A percentile compares a stretch with the other conserved stretches of the same genome.
These are phyloP conservation scores for Scatophagus argus DNA, from an alignment of 2,113 vertebrate genomes.

Conservation along the genomic window DNA sequence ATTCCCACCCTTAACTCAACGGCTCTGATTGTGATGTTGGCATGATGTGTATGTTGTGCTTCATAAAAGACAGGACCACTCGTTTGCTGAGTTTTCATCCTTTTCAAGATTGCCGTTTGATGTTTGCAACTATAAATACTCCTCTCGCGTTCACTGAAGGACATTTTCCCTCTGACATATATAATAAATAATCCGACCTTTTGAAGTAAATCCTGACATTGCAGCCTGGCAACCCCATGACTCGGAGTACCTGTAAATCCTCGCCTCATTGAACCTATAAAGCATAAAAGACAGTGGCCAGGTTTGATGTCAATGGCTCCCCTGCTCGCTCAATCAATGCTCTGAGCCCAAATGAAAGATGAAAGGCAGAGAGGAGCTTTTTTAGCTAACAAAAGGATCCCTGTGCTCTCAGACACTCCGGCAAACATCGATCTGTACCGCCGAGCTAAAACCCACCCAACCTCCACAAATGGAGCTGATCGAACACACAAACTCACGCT, in stretches of 20 bases:
- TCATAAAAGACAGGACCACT: background rate
- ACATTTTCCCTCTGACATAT: constrained; percentile 23
- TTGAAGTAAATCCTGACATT: constrained; percentile 42
- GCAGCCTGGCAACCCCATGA: constrained; percentile 33
- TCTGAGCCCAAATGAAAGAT: constrained; percentile 55
- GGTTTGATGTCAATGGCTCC: constrained; percentile 70
- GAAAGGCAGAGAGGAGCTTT: constrained; percentile 52
- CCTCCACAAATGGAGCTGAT: constrained; percentile 53
- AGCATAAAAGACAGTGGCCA: constrained; percentile 55
- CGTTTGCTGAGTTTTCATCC: constrained; percentile 5
- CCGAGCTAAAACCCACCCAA: constrained; percentile 13
- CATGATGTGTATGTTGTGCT: no score
- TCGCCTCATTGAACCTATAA: constrained; percentile 21
- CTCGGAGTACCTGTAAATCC: constrained; percentile 49
- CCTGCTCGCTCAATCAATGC: constrained; percentile 63
- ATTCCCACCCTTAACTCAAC: no score
- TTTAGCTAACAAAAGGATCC: constrained; percentile 61
- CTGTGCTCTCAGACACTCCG: constrained; percentile 47
- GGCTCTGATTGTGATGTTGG: no score
- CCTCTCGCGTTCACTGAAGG: constrained; percentile 36
- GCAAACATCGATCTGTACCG: constrained; percentile 61
- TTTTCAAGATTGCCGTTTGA: background rate
- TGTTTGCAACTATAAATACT: constrained; percentile 19
- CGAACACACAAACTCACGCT: constrained; percentile 40
- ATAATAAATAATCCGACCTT: constrained; percentile 37